Conservation (phyloP, 2,797 vertebrate genomes). For the Acropternis orthonyx region DNA sequence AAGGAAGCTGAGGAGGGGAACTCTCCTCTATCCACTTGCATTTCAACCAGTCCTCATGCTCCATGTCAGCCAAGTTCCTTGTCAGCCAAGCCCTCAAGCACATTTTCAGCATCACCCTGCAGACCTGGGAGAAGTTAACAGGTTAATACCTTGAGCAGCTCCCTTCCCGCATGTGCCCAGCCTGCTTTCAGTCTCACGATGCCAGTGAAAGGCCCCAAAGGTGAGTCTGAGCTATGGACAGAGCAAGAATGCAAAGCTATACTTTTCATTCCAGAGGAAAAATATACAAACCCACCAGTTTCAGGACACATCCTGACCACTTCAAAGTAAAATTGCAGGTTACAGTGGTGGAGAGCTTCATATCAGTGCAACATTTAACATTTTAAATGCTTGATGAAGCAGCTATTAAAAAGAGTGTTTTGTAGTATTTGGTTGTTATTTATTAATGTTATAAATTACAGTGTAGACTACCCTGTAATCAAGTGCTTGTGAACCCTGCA, state of each 20-base stretch:
- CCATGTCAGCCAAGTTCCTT: background rate
- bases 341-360: background rate
- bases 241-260: background rate
- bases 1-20: background rate
- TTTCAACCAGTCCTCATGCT: background rate
- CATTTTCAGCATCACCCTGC: background rate
- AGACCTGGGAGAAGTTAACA: background rate
- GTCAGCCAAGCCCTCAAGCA: background rate
- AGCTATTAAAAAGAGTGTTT: background rate
- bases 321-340: constrained; percentile 22
- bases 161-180: background rate
- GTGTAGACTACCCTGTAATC: background rate
- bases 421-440: constrained; percentile 6
- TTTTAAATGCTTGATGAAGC: background rate
- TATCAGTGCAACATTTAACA: background rate
- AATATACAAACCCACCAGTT: background rate
- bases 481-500: background rate
- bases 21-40: background rate
- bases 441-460: constrained; percentile 9
- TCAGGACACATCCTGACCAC: background rate
- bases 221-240: background rate
- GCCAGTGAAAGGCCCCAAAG: background rate
- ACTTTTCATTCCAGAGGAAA: background rate
- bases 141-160: background rate
- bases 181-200: background rate